Conservation (phyloP, 2,888 invertebrate genomes). For the Eustalomyia histrio region DNA sequence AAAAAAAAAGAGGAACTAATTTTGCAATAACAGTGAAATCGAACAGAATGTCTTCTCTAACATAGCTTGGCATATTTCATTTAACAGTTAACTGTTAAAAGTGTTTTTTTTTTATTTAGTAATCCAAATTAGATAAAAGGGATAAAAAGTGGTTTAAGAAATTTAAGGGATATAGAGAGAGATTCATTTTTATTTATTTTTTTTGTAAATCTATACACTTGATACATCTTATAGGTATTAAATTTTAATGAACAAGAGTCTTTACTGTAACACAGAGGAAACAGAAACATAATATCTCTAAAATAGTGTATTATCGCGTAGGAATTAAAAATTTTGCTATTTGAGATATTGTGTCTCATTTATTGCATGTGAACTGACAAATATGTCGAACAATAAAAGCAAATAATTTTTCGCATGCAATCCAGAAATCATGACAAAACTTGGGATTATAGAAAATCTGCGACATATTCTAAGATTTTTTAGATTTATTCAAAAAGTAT, state of each 20-base stretch:
- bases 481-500: no score
- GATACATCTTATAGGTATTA: no score
- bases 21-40: constrained; percentile 43
- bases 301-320: not conserved
- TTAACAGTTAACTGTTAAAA: constrained; percentile 42
- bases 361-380: no score
- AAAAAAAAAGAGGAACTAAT: constrained; percentile 44
- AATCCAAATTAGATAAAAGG: constrained; percentile 6
- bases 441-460: no score
- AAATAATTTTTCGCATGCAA: no score
- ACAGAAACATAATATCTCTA: not conserved
- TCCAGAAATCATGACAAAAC: no score
- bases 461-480: no score
- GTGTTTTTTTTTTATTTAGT: no score
- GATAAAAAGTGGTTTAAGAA: not conserved
- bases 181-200: no score
- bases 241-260: no score
- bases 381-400: no score
- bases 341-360: no score
- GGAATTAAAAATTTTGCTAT: not conserved
- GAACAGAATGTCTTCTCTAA: not conserved
- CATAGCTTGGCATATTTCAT: constrained; percentile 23
- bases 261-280: not conserved
- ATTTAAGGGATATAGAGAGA: not conserved
- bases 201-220: not conserved